Conservation (phyloP, 2,797 vertebrate species). For the Nasua narica region DNA sequence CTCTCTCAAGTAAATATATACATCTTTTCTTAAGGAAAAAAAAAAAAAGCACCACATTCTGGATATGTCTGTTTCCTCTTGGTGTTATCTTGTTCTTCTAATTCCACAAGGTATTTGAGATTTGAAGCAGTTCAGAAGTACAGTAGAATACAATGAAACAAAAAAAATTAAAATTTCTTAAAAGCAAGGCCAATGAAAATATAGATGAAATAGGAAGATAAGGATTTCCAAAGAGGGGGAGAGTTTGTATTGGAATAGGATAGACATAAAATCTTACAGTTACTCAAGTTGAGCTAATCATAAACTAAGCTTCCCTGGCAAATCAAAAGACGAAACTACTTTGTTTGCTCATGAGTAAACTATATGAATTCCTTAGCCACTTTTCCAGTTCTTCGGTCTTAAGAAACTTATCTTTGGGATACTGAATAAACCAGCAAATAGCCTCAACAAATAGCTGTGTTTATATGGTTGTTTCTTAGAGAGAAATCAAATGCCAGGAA, state of each 20-base stretch:
- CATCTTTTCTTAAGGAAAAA: no score
- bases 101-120: neutral
- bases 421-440: neutral
- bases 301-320: neutral
- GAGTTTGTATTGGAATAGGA: neutral
- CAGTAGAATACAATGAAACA: neutral
- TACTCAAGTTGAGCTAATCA: neutral
- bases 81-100: neutral
- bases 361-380: neutral
- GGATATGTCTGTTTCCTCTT: neutral
- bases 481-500: neutral
- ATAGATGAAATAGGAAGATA: slow-evolving; percentile 1
- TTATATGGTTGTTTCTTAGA: neutral
- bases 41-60: neutral
- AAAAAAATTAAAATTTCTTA: neutral
- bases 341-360: neutral
- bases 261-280: neutral
- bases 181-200: neutral
- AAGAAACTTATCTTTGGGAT: neutral
- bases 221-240: neutral
- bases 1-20: no score
- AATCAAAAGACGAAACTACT: neutral
- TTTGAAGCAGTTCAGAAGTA: neutral
- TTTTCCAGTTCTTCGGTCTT: neutral
- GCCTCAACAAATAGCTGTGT: neutral